Evolutionary conservation across 2,888 invertebrate genomes (phyloP), one percentile per base, ranked within the genome.

Genomic region (Thymelicus sylvestris): DNA sequence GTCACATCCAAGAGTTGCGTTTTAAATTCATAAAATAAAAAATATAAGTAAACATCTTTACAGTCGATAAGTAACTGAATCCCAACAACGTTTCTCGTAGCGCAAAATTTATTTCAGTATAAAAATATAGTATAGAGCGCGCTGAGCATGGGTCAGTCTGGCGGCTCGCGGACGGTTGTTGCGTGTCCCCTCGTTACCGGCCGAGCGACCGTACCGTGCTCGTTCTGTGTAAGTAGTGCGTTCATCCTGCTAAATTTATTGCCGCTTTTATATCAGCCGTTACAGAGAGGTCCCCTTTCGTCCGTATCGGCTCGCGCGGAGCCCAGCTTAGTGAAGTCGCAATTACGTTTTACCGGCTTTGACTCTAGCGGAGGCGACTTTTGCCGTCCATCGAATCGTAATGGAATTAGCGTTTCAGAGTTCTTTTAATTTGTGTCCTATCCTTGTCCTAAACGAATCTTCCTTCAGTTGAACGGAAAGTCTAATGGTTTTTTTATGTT

Each of bases 211-310:
- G 84, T 81, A 86, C 86, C 88, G 86, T 87, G 88, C 89, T 87
- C 89, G 86, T 87, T 87, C 89, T 87, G 85, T 91, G 90, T 92
- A 93, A 92, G 91, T 92, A 92, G 92, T 92, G 92, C 90, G 93
- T 93, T 92, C 91, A 93, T 93, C 92, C 93, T 91, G 91, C 91
- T 90, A 91, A 93, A 93, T 93, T 93, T 93, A 93, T 93, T 91
- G 92, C 90, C 89, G 91, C 92, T 92, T 92, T 92, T 93, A 93
- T 93, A 93, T 93, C 92, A 91, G 89, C 90, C 92, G 91, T 91
- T 91, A 91, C 90, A 86, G 90, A 87, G 89, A 88, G 88, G 89
- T 88, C 90, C 92, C 92, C 90, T 92, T 90, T 88, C 89, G 91
- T 87, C 88, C 90, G 90, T 91, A 92, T 92, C 92, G 88, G 90